Conservation (phyloP, 2,888 invertebrate genomes). For the Acrobasis consociella region DNA sequence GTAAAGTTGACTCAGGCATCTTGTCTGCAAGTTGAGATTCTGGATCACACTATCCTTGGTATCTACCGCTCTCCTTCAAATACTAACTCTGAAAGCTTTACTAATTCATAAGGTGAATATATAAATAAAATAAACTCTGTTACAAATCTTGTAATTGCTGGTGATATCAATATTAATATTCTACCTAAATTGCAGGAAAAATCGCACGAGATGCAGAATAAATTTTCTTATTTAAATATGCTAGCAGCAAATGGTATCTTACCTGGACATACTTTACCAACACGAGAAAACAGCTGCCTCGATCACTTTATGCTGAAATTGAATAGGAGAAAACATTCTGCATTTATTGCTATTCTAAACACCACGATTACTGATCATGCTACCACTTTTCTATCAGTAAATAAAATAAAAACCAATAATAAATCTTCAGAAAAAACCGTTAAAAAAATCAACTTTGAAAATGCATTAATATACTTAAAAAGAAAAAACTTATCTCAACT, state of each 20-base stretch:
- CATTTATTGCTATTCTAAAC: no score
- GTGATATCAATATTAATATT: conserved; percentile 5
- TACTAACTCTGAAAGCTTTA: not conserved
- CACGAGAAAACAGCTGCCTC: no score
- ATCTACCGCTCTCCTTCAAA: conserved; percentile 1
- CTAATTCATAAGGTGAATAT: not conserved
- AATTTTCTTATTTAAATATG: no score
- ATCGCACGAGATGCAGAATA: no score
- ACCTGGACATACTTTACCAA: no score
- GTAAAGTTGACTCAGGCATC: not conserved
- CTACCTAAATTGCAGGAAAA: no score
- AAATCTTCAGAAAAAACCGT: not conserved
- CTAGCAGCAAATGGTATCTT: no score
- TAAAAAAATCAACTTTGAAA: not conserved
- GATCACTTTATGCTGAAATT: no score
- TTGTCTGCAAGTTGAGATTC: not conserved
- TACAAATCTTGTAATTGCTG: not conserved
- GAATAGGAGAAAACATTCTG: no score
- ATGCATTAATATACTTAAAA: not conserved
- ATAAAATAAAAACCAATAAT: not conserved
- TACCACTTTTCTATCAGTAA: no score
- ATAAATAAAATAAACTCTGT: not conserved
- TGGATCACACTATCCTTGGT: not conserved
- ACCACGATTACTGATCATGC: no score
- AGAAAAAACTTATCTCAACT: not conserved